These are phyloP conservation scores for Platalea minor DNA, from an alignment of 2,797 vertebrate genomes.

Conservation along the genomic window DNA sequence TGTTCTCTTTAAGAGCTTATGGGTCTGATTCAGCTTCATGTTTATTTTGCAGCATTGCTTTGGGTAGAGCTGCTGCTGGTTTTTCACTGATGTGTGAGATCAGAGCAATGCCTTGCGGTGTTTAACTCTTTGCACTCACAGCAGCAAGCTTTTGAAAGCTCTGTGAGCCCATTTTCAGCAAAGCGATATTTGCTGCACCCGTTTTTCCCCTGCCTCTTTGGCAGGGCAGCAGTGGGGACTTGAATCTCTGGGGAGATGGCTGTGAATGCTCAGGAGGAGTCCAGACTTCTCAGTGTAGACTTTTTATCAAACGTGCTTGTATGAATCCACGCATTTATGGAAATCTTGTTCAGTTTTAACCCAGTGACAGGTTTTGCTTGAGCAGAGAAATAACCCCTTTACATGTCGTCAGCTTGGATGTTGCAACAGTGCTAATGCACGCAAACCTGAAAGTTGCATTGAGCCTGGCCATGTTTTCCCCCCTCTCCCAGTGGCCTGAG, in stretches of 20 bases:
- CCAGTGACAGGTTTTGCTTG: neutral
- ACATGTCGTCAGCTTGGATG: neutral
- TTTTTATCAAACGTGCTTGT: neutral
- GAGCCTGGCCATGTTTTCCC: neutral
- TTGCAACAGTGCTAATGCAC: neutral
- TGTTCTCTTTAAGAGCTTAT: constrained; percentile 13
- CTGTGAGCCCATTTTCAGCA: neutral
- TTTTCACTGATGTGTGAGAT: constrained; percentile 53
- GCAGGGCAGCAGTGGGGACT: neutral
- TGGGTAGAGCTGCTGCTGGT: constrained; percentile 32
- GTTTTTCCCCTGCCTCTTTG: neutral
- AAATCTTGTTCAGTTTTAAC: neutral
- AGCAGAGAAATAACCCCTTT: neutral
- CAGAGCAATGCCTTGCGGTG: constrained; percentile 32
- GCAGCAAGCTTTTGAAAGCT: neutral
- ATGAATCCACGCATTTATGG: neutral
- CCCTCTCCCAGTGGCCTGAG: neutral
- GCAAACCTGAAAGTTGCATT: neutral
- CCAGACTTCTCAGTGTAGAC: neutral
- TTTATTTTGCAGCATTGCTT: constrained; percentile 50
- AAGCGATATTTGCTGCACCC: rapidly evolving
- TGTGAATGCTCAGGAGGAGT: neutral
- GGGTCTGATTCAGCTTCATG: neutral
- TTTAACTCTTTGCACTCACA: constrained; percentile 45
- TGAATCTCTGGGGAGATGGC: neutral